phyloP scores from a whole-genome alignment of 2,113 vertebrate species.

The Tringa solitaria region DNA sequence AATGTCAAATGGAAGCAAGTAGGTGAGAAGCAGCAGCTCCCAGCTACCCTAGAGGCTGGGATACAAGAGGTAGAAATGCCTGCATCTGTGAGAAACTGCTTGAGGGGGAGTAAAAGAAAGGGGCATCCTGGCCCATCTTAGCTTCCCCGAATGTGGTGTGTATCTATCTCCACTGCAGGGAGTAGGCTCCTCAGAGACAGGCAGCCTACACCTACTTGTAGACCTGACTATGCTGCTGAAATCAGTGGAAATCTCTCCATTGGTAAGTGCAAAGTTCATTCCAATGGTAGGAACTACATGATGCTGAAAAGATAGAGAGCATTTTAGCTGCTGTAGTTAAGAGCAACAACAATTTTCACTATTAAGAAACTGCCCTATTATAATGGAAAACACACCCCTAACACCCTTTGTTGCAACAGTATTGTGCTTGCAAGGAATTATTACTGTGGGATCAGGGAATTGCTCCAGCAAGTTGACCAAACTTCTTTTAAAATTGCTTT shows the following conservation, averaged over 20 bases:
- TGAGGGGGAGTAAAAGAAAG: not conserved
- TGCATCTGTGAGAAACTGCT: not conserved
- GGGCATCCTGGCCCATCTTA: not conserved
- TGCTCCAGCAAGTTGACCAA: not conserved
- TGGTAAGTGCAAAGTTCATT: not conserved
- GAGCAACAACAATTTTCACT: not conserved
- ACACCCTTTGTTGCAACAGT: not conserved
- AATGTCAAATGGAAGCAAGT: not conserved
- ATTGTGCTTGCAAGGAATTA: not conserved
- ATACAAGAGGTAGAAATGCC: not conserved
- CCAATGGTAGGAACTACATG: not conserved
- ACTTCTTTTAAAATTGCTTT: slow-evolving; percentile 20
- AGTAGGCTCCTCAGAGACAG: not conserved
- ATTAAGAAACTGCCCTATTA: not conserved
- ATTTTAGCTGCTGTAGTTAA: not conserved
- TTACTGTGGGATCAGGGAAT: not conserved
- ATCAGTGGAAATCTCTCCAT: not conserved
- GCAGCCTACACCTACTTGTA: not conserved
- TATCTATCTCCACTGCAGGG: not conserved
- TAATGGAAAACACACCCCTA: not conserved
- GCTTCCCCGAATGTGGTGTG: not conserved
- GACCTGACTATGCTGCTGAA: not conserved
- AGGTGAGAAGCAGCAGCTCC: not conserved
- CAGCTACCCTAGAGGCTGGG: not conserved
- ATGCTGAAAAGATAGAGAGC: not conserved